A percentile compares a stretch with the other conserved stretches of the same genome.
These are phyloP conservation scores for Cordilura impudica DNA, from an alignment of 2,888 invertebrate species.

Conservation along the genomic window DNA sequence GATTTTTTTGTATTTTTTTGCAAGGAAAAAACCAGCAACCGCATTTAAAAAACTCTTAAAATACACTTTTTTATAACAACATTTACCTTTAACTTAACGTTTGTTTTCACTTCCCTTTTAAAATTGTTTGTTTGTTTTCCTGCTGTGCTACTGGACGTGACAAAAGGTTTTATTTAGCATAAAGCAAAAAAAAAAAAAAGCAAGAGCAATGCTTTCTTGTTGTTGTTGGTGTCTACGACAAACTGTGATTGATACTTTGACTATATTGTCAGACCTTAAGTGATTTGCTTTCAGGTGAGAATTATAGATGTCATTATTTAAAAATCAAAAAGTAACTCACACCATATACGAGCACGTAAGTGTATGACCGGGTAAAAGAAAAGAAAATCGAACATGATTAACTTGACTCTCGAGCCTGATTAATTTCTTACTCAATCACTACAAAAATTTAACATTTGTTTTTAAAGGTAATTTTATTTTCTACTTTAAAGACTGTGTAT, in stretches of 20 bases:
- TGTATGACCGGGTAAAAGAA: too few species aligned
- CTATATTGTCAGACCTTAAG: conserved; percentile 48
- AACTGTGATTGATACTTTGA: conserved; percentile 55
- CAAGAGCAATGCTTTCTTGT: neutral
- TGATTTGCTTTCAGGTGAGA: conserved; percentile 29
- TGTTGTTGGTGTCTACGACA: conserved; percentile 22
- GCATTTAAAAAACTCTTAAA: too few species aligned
- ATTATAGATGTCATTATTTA: conserved; percentile 17
- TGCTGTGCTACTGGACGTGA: conserved; percentile 44
- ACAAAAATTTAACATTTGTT: neutral
- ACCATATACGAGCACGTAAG: neutral
- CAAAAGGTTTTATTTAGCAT: conserved; percentile 50
- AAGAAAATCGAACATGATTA: too few species aligned
- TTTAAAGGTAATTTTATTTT: neutral
- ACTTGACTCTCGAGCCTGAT: too few species aligned
- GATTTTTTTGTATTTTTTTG: too few species aligned
- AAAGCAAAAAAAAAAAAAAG: neutral
- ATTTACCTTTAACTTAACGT: too few species aligned
- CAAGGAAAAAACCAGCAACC: too few species aligned
- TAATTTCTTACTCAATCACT: too few species aligned
- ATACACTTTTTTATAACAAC: too few species aligned
- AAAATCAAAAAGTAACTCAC: conserved; percentile 13
- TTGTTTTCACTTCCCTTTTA: too few species aligned
- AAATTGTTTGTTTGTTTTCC: conserved; percentile 28
- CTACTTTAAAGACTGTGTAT: neutral